phyloP scores from a whole-genome alignment of 30 jellyfish, hydroid and myxozoan genomes.

The Phacellophora camtschatica region DNA sequence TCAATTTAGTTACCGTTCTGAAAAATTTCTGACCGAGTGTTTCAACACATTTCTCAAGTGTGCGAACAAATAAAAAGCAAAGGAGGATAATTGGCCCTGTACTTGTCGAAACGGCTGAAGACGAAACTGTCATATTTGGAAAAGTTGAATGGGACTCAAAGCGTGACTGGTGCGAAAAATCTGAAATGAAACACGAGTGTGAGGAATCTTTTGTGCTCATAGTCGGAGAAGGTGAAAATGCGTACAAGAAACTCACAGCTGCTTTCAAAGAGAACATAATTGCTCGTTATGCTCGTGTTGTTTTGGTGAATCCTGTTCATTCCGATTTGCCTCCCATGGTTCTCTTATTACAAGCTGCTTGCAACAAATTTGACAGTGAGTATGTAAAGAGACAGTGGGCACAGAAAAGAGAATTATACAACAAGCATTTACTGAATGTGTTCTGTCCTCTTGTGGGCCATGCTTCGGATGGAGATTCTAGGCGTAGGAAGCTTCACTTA shows the following conservation, averaged over 20 bases:
- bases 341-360: neutral
- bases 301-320: conserved; percentile 18
- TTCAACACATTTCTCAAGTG: too few species aligned
- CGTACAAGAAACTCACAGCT: neutral
- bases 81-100: neutral
- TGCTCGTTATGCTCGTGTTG: neutral
- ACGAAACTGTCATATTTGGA: conserved; percentile 18
- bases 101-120: conserved; percentile 14
- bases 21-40: too few species aligned
- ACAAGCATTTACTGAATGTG: conserved; percentile 8
- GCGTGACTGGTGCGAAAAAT: conserved; percentile 20
- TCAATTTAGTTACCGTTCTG: too few species aligned
- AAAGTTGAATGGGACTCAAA: conserved; percentile 18
- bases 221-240: conserved; percentile 6
- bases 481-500: conserved; percentile 17
- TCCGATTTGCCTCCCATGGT: conserved; percentile 36
- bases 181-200: conserved; percentile 3
- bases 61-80: too few species aligned
- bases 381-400: neutral
- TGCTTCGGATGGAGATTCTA: conserved; percentile 60
- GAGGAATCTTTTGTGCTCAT: neutral
- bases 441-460: conserved; percentile 52
- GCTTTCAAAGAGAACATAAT: neutral
- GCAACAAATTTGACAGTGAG: neutral
- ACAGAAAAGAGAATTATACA: neutral